Conservation (phyloP, 2,888 invertebrate species). For the Flexamia atlantica region DNA sequence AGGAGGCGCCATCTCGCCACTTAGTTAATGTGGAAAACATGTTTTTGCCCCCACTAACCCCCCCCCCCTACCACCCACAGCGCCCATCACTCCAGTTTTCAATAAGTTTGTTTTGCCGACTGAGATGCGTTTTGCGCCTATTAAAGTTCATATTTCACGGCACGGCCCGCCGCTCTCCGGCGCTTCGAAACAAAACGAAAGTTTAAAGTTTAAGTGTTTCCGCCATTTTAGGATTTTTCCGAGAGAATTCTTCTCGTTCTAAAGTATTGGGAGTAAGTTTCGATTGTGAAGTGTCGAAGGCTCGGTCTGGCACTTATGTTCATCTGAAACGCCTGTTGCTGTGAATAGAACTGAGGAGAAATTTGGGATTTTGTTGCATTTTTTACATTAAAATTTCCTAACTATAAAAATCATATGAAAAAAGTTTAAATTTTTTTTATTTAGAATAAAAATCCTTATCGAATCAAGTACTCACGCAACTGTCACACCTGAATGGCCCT, state of each 20-base stretch:
- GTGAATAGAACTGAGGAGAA: no score
- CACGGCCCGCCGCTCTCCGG: neutral
- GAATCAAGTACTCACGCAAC: no score
- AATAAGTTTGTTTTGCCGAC: conserved; percentile 56
- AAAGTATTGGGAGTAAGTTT: no score
- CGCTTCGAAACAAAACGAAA: conserved; percentile 45
- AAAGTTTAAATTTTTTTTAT: no score
- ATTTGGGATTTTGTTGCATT: no score
- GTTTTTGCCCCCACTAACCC: conserved; percentile 59
- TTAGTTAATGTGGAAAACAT: conserved; percentile 68
- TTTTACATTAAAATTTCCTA: no score
- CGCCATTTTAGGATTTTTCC: conserved; percentile 39
- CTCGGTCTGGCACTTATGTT: no score
- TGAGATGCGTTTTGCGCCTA: conserved; percentile 45
- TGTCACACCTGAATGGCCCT: no score
- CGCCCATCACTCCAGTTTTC: conserved; percentile 9
- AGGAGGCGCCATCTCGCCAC: conserved; percentile 61
- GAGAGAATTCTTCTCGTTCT: neutral
- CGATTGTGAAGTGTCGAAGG: no score
- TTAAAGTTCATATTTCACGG: conserved; percentile 46
- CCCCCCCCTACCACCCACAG: conserved; percentile 16
- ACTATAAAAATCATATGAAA: no score
- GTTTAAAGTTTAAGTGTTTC: conserved; percentile 53
- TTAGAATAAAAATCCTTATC: no score
- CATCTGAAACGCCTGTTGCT: no score